A percentile compares a stretch with the other conserved stretches of the same genome.
Conservation (phyloP, 1,140 invertebrate genomes). For the Drosophila auraria region DNA sequence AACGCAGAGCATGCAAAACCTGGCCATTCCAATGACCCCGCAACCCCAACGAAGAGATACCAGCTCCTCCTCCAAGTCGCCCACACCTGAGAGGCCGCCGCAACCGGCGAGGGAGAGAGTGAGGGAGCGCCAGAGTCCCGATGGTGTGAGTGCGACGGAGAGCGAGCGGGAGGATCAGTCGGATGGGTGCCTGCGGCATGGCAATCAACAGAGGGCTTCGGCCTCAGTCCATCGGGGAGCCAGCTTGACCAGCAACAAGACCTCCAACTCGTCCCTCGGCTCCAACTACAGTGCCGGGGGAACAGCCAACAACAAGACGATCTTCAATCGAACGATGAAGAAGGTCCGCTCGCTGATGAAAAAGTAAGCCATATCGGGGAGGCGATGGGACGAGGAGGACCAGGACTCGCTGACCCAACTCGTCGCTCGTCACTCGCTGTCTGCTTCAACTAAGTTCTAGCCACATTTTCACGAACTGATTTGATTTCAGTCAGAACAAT, state of each 20-base stretch:
- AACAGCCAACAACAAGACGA: conserved; percentile 85
- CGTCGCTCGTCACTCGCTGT: conserved; percentile 58
- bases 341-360: conserved; percentile 89
- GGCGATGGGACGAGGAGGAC: conserved; percentile 39
- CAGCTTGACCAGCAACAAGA: conserved; percentile 74
- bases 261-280: conserved; percentile 72
- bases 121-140: conserved; percentile 71
- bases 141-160: conserved; percentile 80
- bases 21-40: conserved; percentile 71
- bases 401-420: conserved; percentile 42
- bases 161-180: conserved; percentile 76
- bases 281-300: conserved; percentile 67
- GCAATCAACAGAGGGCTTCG: conserved; percentile 70
- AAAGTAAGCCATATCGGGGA: conserved; percentile 85
- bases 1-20: conserved; percentile 85
- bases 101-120: conserved; percentile 15
- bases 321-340: conserved; percentile 90
- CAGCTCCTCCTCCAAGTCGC: conserved; percentile 67
- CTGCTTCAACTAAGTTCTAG: conserved; percentile 17
- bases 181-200: conserved; percentile 35
- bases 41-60: conserved; percentile 67
- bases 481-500: not conserved
- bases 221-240: conserved; percentile 81
- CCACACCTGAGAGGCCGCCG: conserved; percentile 56
- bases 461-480: conserved; percentile 22